Evolutionary conservation across 1,140 invertebrate species (phyloP).

Genomic region (Copidosoma floridanum): DNA sequence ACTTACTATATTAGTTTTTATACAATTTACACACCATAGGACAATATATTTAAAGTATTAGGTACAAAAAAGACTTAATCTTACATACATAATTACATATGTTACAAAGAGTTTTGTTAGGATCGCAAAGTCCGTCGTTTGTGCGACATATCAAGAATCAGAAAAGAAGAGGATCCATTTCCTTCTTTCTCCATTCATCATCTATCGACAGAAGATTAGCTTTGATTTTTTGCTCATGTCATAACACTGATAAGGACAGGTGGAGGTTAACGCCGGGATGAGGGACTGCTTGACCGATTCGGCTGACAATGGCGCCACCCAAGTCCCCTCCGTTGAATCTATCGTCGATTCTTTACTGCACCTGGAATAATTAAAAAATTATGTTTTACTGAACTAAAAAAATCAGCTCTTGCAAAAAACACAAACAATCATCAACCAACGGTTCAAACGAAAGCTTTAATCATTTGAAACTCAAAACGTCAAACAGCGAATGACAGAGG

Average conservation of each 20-base stretch:
- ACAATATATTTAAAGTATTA: slow-evolving; percentile 9
- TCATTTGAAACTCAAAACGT: no score
- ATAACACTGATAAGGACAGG: slow-evolving; percentile 43
- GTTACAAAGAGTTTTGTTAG: slow-evolving; percentile 18
- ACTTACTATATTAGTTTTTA: slow-evolving; percentile 19
- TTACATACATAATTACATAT: slow-evolving; percentile 24
- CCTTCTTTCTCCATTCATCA: not conserved
- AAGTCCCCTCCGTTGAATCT: slow-evolving; percentile 38
- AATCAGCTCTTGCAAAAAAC: no score
- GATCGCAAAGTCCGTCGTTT: no score
- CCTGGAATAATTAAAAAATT: slow-evolving; percentile 36
- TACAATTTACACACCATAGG: slow-evolving; percentile 12
- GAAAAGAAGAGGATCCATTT: not conserved
- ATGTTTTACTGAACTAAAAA: no score
- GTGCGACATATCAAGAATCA: no score
- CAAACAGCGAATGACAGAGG: no score
- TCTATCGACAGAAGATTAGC: slow-evolving; percentile 42
- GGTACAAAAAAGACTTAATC: slow-evolving; percentile 2
- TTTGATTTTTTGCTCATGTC: slow-evolving; percentile 44
- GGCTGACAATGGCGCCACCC: slow-evolving; percentile 48
- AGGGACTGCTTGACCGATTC: slow-evolving; percentile 44
- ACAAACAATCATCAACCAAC: no score
- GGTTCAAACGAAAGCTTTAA: no score
- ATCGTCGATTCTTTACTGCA: slow-evolving; percentile 36
- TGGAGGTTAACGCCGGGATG: slow-evolving; percentile 46